These are phyloP conservation scores for Melopsittacus undulatus DNA, from an alignment of 2,797 vertebrate species.

Conservation along the genomic window DNA sequence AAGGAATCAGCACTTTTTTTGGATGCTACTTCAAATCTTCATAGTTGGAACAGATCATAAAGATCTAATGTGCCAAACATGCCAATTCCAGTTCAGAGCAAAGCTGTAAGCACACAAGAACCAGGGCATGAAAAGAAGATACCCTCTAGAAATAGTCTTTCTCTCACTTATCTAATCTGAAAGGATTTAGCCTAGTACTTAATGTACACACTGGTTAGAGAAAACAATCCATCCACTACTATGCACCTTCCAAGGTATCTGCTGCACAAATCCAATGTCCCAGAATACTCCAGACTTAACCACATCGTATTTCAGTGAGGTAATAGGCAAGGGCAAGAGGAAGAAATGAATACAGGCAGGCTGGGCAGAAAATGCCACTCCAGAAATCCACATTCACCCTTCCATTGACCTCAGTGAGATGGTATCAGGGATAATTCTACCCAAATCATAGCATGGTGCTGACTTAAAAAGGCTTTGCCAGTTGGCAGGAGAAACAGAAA, in stretches of 20 bases:
- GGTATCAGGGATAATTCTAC: neutral
- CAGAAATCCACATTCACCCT: neutral
- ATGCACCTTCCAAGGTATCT: neutral
- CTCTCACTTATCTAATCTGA: neutral
- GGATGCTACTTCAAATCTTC: neutral
- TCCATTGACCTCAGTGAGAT: neutral
- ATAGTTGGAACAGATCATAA: conserved; percentile 3
- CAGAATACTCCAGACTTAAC: neutral
- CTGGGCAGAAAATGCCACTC: neutral
- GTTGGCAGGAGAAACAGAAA: neutral
- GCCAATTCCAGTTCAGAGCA: neutral
- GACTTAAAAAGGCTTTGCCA: neutral
- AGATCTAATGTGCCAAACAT: neutral
- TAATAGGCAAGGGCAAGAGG: neutral
- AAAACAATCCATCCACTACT: neutral
- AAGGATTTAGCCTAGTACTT: conserved; percentile 9
- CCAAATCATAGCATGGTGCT: neutral
- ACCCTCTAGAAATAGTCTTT: neutral
- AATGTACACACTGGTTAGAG: neutral
- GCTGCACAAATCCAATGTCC: neutral
- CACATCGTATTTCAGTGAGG: neutral
- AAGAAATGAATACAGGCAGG: neutral
- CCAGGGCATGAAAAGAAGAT: neutral
- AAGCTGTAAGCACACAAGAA: neutral
- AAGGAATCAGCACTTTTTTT: conserved; percentile 20